These are phyloP conservation scores for Mesembrinibis cayennensis DNA, from an alignment of 2,113 vertebrate genomes.

Conservation along the genomic window DNA sequence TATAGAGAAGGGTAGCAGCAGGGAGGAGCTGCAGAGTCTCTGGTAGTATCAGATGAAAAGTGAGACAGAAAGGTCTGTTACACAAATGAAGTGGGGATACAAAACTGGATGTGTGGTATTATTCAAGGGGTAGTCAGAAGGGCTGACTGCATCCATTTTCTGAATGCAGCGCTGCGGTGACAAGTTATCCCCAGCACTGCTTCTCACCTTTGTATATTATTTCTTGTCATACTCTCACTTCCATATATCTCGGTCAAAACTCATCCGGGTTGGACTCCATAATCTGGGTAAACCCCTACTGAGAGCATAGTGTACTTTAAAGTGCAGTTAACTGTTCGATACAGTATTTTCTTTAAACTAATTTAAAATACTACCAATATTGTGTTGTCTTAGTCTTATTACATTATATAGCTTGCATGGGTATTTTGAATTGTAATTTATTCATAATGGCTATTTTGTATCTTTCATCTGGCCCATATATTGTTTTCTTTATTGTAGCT, in stretches of 20 bases:
- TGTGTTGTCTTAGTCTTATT: not conserved
- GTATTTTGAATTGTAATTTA: not conserved
- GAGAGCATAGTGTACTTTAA: not conserved
- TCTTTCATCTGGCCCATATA: not conserved
- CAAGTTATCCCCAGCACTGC: not conserved
- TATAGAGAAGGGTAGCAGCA: not conserved
- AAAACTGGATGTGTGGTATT: not conserved
- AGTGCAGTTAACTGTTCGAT: not conserved
- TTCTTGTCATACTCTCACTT: not conserved
- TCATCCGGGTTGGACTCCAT: not conserved
- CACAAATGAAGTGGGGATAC: not conserved
- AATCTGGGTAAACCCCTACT: not conserved
- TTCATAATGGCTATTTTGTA: not conserved
- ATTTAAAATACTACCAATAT: not conserved
- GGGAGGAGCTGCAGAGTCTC: not conserved
- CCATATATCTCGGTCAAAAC: not conserved
- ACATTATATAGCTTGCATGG: not conserved
- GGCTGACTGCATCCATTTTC: not conserved
- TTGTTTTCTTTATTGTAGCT: not conserved
- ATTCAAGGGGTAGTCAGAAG: not conserved
- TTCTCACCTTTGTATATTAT: not conserved
- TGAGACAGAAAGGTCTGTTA: not conserved
- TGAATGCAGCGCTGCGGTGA: not conserved
- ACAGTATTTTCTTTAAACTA: not conserved
- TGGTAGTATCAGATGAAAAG: not conserved